Evolutionary conservation across 2,113 vertebrate species (phyloP), one percentile per base, ranked within the genome.

Genomic region (Menidia beryllina): DNA sequence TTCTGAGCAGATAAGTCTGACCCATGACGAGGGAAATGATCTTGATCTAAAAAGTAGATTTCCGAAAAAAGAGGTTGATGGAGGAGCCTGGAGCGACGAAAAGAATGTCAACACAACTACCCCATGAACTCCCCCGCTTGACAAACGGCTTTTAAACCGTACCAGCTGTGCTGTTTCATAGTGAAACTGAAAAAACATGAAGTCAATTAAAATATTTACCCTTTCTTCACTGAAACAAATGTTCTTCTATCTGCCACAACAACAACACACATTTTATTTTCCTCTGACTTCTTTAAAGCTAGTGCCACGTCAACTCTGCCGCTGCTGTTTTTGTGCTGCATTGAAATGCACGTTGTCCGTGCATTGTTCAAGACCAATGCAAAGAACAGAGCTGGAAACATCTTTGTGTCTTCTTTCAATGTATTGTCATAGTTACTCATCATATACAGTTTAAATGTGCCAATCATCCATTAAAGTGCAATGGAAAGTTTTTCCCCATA

Each of bases 271-370:
- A 48, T 20, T 80, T 65, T 17, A 52, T 60, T 9, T 72, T 51
- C 48, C 68, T 63, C 62, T 48, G 54, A 39, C 72, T 38, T 72
- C 72, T 49, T 67, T 53, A 66, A 53, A 59, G 52, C 62, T 52
- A 20, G 58, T 53, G 24, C 34, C 55, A 27, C 69, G 64, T 76
- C 47, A 65, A 23, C 26, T 51, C 36, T 59, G 78, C 47, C 56
- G 43, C 25, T 45, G 27, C 45, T 17, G 53, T 50, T 68, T 68
- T 68, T 11, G 14, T 30, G 59, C 43, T 2, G 9, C 56, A 72
- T 82, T 64, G 72, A 55, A 36, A 6, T 0, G 7, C 61, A 77
- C 39, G 70, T 79, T 83, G 62, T 77, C 59, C 56, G 38, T n/a
- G n/a, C 56, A 43, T 47, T 26, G 39, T 27, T 34, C 50, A 34